Evolutionary conservation across 2,113 vertebrate species (phyloP).

Genomic region (Neopipo cinnamomea): DNA sequence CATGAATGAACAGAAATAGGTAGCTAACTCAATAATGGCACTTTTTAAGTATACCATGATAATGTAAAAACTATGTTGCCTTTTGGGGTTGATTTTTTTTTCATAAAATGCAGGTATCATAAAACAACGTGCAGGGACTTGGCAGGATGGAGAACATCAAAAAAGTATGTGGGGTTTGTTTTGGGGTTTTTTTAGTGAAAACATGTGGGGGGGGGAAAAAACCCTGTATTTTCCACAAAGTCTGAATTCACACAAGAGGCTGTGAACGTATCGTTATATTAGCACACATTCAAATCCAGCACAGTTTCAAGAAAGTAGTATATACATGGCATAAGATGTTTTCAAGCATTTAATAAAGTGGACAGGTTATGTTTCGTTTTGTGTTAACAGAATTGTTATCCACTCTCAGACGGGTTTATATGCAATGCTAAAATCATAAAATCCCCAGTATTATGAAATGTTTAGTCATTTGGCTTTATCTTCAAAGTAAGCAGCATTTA

Average conservation of each 20-base stretch:
- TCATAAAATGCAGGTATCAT: background rate
- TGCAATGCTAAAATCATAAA: background rate
- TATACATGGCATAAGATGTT: background rate
- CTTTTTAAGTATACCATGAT: background rate
- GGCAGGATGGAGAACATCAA: background rate
- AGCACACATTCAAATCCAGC: background rate
- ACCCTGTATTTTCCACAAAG: background rate
- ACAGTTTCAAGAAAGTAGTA: background rate
- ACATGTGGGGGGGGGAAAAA: accelerated
- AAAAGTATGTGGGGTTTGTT: background rate
- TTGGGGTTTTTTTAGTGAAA: background rate
- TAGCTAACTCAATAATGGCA: slow-evolving; percentile 26
- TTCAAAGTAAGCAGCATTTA: slow-evolving; percentile 30
- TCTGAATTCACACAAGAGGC: background rate
- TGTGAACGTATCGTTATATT: background rate
- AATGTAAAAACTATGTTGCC: slow-evolving; percentile 43
- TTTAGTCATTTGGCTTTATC: slow-evolving; percentile 5
- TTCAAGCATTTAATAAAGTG: background rate
- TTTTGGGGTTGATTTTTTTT: background rate
- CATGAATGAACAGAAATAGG: slow-evolving; percentile 41
- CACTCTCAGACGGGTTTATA: background rate
- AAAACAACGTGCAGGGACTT: background rate
- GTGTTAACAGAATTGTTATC: background rate
- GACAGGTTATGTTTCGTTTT: background rate
- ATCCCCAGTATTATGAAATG: background rate